phyloP scores from a whole-genome alignment of 2,113 vertebrate genomes.

The Ceratotherium simum region DNA sequence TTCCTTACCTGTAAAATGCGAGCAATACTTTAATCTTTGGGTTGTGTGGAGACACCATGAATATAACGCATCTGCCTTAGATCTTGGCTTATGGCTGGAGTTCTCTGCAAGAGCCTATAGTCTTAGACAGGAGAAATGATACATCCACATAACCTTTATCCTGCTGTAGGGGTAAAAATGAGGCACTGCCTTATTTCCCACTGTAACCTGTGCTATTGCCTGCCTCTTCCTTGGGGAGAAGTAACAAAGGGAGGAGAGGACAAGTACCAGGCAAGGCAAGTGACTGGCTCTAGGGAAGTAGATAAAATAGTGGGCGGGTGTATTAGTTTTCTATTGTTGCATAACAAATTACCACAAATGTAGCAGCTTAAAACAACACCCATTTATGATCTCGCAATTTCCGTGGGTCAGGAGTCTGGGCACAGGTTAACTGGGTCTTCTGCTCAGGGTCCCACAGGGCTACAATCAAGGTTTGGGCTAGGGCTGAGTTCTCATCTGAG shows the following conservation, averaged over 20 bases:
- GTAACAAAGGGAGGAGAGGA: neutral
- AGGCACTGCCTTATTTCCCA: neutral
- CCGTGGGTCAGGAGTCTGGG: neutral
- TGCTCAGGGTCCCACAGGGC: neutral
- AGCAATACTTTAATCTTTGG: neutral
- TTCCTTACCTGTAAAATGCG: conserved; percentile 46
- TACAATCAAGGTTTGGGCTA: neutral
- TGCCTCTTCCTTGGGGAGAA: neutral
- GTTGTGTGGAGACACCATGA: neutral
- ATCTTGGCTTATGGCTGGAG: neutral
- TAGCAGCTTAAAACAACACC: neutral
- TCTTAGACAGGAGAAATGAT: neutral
- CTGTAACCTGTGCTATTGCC: neutral
- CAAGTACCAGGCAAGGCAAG: neutral
- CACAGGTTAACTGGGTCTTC: neutral
- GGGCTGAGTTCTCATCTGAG: neutral
- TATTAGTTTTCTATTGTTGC: neutral
- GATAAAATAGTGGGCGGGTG: neutral
- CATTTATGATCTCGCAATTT: neutral
- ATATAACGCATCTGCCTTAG: neutral
- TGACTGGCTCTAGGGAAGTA: neutral
- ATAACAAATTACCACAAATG: neutral
- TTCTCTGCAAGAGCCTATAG: neutral
- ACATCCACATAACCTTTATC: neutral
- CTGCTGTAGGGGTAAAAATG: neutral